Percentiles rank a stretch among this genome's conserved stretches.
Conservation (phyloP, 1,140 invertebrate species). For the Drosophila jambulina region DNA sequence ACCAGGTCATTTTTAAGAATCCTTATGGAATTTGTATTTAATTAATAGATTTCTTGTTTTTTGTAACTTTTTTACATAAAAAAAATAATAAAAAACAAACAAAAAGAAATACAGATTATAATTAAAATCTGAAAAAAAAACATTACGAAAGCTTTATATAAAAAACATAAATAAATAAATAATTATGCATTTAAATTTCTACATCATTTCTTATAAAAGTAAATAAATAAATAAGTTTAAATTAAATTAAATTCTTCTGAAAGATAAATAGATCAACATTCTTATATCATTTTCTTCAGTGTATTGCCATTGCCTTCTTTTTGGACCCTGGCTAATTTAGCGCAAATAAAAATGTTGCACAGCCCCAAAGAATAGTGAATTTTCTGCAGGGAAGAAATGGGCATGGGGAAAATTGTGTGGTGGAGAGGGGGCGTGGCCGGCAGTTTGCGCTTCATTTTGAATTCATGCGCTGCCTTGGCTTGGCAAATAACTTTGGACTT, state of each 20-base stretch:
- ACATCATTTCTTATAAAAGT: neutral
- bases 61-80: no score
- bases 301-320: neutral
- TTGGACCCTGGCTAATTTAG: conserved; percentile 59
- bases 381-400: conserved; percentile 8
- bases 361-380: conserved; percentile 35
- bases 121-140: no score
- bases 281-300: conserved; percentile 1
- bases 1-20: no score
- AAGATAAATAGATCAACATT: no score
- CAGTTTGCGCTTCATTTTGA: conserved; percentile 75
- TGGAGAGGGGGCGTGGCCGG: conserved; percentile 36
- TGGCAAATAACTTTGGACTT: conserved; percentile 58
- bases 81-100: no score
- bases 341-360: conserved; percentile 76
- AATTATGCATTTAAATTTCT: no score
- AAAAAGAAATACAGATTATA: no score
- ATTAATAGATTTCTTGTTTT: no score
- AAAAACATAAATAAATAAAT: no score
- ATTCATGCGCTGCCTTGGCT: conserved; percentile 72
- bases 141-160: no score
- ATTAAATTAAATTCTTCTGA: neutral
- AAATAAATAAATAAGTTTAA: neutral
- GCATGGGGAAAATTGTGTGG: neutral
- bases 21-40: no score